Percentiles rank a stretch among this genome's conserved stretches.
Evolutionary conservation across 2,888 invertebrate genomes (phyloP).

Genomic region (Protonemura montana): DNA sequence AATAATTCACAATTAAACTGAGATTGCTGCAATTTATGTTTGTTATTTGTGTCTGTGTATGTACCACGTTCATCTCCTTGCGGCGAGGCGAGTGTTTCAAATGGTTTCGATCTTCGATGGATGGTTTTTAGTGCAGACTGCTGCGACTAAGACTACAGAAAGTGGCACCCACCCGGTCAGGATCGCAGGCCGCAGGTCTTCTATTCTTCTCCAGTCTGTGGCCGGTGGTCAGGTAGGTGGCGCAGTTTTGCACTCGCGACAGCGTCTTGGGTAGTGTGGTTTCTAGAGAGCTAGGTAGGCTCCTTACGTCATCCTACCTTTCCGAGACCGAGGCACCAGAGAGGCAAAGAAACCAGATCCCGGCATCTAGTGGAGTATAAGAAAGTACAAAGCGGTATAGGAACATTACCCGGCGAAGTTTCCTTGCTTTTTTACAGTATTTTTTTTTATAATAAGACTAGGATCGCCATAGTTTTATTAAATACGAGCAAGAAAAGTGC

Average conservation of each 20-base stretch:
- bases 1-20: background rate
- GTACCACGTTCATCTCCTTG: background rate
- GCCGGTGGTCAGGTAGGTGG: background rate
- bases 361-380: constrained; percentile 18
- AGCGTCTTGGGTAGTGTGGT: background rate
- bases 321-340: background rate
- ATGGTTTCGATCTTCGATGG: background rate
- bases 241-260: background rate
- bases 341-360: background rate
- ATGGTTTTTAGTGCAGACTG: too few species aligned
- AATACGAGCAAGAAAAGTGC: background rate
- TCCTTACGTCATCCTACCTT: constrained; percentile 21
- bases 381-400: background rate
- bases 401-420: background rate
- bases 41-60: background rate
- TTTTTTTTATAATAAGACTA: background rate
- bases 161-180: background rate
- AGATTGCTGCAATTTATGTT: background rate
- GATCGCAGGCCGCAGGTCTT: constrained; percentile 9
- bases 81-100: background rate
- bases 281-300: constrained; percentile 4
- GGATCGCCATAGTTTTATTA: background rate
- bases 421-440: background rate
- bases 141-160: too few species aligned
- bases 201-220: background rate